Conservation (phyloP, 2,888 invertebrate genomes). For the Sycophila texana region DNA sequence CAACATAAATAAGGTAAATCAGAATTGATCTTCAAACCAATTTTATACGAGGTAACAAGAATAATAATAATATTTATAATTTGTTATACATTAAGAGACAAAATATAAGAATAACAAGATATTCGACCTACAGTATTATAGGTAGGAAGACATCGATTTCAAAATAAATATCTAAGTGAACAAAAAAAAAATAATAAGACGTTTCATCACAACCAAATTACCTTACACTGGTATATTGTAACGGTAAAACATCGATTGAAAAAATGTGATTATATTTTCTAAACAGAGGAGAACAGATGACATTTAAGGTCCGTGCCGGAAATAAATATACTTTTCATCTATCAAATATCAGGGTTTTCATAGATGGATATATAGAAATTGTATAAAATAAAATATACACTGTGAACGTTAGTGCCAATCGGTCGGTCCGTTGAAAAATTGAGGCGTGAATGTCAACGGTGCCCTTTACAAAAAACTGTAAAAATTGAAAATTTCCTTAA, state of each 20-base stretch:
- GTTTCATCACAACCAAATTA: slow-evolving; percentile 9
- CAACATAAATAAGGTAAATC: slow-evolving; percentile 21
- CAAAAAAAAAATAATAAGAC: background rate
- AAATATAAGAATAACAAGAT: slow-evolving; percentile 34
- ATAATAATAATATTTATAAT: slow-evolving; percentile 14
- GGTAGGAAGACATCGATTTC: slow-evolving; percentile 38
- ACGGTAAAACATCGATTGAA: slow-evolving; percentile 3
- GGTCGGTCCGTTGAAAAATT: slow-evolving; percentile 16
- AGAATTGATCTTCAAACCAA: background rate
- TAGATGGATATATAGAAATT: slow-evolving; percentile 9
- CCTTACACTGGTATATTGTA: slow-evolving; percentile 31
- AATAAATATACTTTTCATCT: background rate
- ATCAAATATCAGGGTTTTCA: background rate
- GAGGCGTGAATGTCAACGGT: slow-evolving; percentile 27
- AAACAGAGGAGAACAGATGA: slow-evolving; percentile 20
- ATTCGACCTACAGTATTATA: slow-evolving; percentile 38
- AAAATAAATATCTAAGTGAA: slow-evolving; percentile 19
- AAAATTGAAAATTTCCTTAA: slow-evolving; percentile 54
- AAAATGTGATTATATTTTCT: background rate
- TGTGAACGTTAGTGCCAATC: slow-evolving; percentile 34
- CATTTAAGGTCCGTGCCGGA: slow-evolving; percentile 56
- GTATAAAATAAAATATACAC: slow-evolving; percentile 33
- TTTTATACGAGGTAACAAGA: slow-evolving; percentile 36
- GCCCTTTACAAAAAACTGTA: slow-evolving; percentile 51
- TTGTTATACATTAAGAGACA: slow-evolving; percentile 22